Base-by-base conservation (phyloP, 2,888 invertebrate species). In the Notodonta ziczac region DNA sequence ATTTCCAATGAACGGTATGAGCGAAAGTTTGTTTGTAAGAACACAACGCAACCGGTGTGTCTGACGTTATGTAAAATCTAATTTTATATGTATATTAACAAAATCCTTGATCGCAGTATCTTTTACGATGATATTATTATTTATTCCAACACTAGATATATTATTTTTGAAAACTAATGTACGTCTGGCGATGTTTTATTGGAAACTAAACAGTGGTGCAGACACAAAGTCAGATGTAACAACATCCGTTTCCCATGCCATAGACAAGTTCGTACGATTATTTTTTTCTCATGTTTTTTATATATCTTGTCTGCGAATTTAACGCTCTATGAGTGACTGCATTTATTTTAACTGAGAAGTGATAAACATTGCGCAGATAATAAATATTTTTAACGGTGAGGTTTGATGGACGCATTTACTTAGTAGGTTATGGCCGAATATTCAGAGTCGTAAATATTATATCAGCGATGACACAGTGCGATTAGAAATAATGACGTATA, bases 221-320 rank as follows among this genome's bases (percentile, higher is more conserved):
- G 79, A 85, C 83, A 88, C 82, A 87, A 82, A 87, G 81, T 80
- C 76, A 77, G 81, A 83, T 84, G 74, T 69, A 81, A 82, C 77
- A 85, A 87, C 90, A 90, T 91, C 91, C 90, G 90, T 83, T 91
- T 90, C 90, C 89, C 84, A 83, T 24, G 39, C 35, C 54, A 54
- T 54, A 39, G 54, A 54, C 54, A 14, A 32, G 32, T 32, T 70
- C 78, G 76, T 75, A 73, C 81, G 80, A 83, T 81, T 73, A 70
- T 73, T 76, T 83, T 86, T 81, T 87, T 86, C 75, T 86, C 75
- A 84, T 83, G 69, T 67, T 73, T 78, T 84, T 79, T 84, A 78
- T 77, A 69, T 80, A 72, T 69, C 61, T 70, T 58, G 70, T 67
- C 61, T 66, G 62, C 58, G 67, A 67, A 70, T 63, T 74, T 70